Evolutionary conservation across 2,888 invertebrate species (phyloP).

Genomic region (Standfussiana lucernea): DNA sequence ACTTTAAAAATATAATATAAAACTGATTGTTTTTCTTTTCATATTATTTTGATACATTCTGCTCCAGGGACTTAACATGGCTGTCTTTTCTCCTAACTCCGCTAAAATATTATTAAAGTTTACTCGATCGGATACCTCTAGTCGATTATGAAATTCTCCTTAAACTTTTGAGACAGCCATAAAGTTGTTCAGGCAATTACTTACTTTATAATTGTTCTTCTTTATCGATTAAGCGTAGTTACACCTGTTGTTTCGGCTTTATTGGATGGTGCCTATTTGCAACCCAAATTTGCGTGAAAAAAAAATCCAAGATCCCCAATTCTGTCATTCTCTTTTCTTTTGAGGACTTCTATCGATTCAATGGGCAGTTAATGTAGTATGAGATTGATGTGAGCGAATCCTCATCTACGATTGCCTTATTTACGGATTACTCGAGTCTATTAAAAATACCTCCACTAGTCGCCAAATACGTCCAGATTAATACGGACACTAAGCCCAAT

Average conservation of each 20-base stretch:
- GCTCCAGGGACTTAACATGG: conserved; percentile 41
- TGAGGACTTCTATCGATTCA: not conserved
- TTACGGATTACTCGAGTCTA: not conserved
- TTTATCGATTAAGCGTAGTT: conserved; percentile 26
- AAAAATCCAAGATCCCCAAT: not conserved
- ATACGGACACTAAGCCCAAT: not conserved
- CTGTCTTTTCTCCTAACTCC: conserved; percentile 27
- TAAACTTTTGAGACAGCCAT: conserved; percentile 20
- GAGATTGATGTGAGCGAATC: not conserved
- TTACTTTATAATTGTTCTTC: conserved; percentile 34
- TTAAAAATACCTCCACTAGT: not conserved
- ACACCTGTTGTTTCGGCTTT: conserved; percentile 2
- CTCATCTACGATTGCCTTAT: not conserved
- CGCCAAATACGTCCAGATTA: not conserved
- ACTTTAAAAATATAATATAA: conserved; percentile 33
- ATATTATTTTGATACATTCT: conserved; percentile 47
- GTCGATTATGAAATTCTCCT: conserved; percentile 17
- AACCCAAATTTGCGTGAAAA: not conserved
- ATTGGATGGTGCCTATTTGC: not conserved
- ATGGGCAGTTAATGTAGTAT: too few species aligned
- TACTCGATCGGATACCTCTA: conserved; percentile 24
- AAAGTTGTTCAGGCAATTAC: conserved; percentile 5
- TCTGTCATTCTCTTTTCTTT: not conserved
- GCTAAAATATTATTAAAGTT: conserved; percentile 45
- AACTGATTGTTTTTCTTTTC: conserved; percentile 34